These are phyloP conservation scores for Bryconaethiops microstoma DNA, from an alignment of 2,797 vertebrate genomes.

Conservation along the genomic window DNA sequence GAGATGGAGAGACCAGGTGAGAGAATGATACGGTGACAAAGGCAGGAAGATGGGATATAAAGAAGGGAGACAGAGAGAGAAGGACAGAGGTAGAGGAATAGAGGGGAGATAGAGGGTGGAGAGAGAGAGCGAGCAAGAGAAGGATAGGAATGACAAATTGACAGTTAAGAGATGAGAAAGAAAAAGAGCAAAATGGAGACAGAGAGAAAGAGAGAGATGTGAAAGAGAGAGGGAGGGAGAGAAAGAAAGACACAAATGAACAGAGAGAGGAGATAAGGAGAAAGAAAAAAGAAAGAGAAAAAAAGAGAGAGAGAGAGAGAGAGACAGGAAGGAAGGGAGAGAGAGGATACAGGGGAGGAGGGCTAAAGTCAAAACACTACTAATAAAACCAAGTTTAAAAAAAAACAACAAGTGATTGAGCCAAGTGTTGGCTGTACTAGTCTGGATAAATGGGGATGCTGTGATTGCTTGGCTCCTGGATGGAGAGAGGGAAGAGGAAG, in stretches of 20 bases:
- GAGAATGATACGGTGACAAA: not conserved
- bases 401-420: not conserved
- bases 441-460: slow-evolving; percentile 30
- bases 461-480: slow-evolving; percentile 8
- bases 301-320: not conserved
- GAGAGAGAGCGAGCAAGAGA: too few species aligned
- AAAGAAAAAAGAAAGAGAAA: not conserved
- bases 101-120: too few species aligned
- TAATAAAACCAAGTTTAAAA: not conserved
- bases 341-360: not conserved
- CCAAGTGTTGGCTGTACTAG: slow-evolving; percentile 21
- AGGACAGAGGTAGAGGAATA: not conserved
- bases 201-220: not conserved
- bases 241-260: not conserved
- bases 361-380: not conserved
- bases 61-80: not conserved
- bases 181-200: not conserved
- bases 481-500: not conserved
- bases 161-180: too few species aligned
- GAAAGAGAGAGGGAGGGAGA: not conserved
- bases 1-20: too few species aligned
- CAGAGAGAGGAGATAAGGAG: not conserved
- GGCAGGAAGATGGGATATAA: not conserved
- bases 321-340: not conserved
- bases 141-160: too few species aligned